Conservation (phyloP, 2,888 invertebrate species). For the Drosophila niveifrons region DNA sequence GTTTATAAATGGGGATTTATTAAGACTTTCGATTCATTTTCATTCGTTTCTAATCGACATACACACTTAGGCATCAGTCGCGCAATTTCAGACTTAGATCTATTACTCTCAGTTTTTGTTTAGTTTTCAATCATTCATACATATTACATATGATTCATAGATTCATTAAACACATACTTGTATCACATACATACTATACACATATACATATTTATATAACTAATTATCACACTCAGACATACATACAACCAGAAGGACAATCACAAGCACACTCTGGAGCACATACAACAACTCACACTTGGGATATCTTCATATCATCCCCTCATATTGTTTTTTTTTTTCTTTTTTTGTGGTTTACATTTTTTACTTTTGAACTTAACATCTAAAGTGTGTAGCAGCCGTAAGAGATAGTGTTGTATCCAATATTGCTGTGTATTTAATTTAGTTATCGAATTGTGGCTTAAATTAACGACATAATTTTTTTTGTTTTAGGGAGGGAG, state of each 20-base stretch:
- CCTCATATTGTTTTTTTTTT: not conserved
- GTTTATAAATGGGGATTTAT: slow-evolving; percentile 30
- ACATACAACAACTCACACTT: slow-evolving; percentile 9
- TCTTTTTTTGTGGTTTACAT: slow-evolving; percentile 22
- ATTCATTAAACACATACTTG: slow-evolving; percentile 22
- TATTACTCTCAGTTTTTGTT: slow-evolving; percentile 34
- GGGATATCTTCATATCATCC: not conserved
- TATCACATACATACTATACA: slow-evolving; percentile 15
- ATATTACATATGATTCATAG: slow-evolving; percentile 26
- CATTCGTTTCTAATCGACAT: slow-evolving; percentile 15
- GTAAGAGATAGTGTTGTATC: slow-evolving; percentile 32
- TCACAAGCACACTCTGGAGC: slow-evolving; percentile 8
- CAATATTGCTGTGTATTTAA: slow-evolving; percentile 43
- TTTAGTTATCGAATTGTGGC: slow-evolving; percentile 50
- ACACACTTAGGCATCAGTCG: slow-evolving; percentile 22
- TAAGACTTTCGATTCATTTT: slow-evolving; percentile 19
- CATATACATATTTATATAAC: slow-evolving; percentile 5
- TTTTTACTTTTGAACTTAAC: slow-evolving; percentile 30
- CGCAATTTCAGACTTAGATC: slow-evolving; percentile 35
- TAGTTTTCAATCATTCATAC: slow-evolving; percentile 29
- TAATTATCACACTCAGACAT: slow-evolving; percentile 4
- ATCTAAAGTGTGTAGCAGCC: slow-evolving; percentile 43
- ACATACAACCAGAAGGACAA: slow-evolving; percentile 1
- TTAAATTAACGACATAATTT: slow-evolving; percentile 40
- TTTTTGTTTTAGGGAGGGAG: slow-evolving; percentile 11